phyloP scores from a whole-genome alignment of 1,140 invertebrate species.

The Stratiolaelaps scimitus region DNA sequence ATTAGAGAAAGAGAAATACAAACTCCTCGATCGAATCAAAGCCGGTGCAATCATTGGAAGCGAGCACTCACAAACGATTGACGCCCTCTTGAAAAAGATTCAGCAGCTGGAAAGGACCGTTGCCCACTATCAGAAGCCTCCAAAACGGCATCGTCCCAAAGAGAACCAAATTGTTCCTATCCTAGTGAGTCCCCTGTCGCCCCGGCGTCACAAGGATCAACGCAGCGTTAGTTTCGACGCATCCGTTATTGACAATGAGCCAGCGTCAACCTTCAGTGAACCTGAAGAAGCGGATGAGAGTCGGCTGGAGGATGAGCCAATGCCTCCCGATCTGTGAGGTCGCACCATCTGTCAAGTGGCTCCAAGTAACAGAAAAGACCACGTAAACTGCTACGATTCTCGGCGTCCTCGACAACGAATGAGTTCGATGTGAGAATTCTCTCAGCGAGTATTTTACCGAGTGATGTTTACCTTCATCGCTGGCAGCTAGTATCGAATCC shows the following conservation, averaged over 20 bases:
- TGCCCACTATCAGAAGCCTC: neutral
- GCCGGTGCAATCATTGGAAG: neutral
- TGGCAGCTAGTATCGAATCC: too few relatives aligned
- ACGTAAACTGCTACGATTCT: too few relatives aligned
- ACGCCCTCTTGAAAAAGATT: constrained; percentile 5
- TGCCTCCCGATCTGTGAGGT: neutral
- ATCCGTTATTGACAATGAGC: constrained; percentile 15
- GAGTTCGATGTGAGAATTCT: too few relatives aligned
- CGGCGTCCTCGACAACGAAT: too few relatives aligned
- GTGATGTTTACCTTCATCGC: too few relatives aligned
- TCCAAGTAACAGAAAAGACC: too few relatives aligned
- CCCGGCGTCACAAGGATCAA: neutral
- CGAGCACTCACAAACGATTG: constrained; percentile 12
- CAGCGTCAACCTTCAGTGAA: neutral
- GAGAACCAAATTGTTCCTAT: constrained; percentile 26
- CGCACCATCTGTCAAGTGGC: too few relatives aligned
- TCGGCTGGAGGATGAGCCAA: constrained; percentile 15
- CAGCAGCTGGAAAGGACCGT: neutral
- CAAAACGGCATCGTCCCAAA: neutral
- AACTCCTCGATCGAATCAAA: constrained; percentile 7
- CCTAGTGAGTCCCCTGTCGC: neutral
- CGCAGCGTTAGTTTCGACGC: constrained; percentile 6
- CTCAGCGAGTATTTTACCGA: too few relatives aligned
- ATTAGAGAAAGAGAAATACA: constrained; percentile 20
- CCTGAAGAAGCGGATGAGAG: neutral